These are phyloP conservation scores for Propsilocerus akamusi DNA, from an alignment of 1,140 invertebrate species.

Conservation along the genomic window DNA sequence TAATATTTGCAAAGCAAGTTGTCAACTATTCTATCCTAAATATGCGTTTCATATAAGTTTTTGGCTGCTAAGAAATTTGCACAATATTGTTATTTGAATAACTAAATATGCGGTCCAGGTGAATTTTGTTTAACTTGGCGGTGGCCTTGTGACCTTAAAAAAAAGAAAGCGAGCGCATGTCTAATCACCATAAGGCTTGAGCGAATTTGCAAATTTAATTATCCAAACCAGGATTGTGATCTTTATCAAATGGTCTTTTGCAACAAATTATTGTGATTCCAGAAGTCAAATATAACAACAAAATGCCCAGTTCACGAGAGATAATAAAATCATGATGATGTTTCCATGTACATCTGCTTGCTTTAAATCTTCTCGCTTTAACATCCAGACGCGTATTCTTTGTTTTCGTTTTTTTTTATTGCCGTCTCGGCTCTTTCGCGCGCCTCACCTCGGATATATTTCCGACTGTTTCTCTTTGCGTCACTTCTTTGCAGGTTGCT, in stretches of 20 bases:
- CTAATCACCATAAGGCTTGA: neutral
- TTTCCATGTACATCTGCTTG: neutral
- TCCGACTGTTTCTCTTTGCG: no score
- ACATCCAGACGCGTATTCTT: neutral
- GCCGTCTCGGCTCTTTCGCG: no score
- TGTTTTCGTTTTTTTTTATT: neutral
- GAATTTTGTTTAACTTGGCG: neutral
- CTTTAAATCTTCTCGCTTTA: neutral
- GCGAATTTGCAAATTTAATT: neutral
- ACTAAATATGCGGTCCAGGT: neutral
- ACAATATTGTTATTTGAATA: no score
- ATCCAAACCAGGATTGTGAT: neutral
- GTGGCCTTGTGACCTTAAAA: slow-evolving; percentile 2
- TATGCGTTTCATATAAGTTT: no score
- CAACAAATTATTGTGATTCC: neutral
- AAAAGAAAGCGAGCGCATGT: neutral
- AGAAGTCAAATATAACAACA: neutral
- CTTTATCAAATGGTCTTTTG: neutral
- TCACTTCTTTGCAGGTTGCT: no score
- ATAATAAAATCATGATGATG: neutral
- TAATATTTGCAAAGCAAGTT: no score
- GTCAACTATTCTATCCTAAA: no score
- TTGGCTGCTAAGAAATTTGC: no score
- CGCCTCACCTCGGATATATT: no score
- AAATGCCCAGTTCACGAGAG: neutral